Conservation (phyloP, 2,113 vertebrate species). For the Notothenia rossii region DNA sequence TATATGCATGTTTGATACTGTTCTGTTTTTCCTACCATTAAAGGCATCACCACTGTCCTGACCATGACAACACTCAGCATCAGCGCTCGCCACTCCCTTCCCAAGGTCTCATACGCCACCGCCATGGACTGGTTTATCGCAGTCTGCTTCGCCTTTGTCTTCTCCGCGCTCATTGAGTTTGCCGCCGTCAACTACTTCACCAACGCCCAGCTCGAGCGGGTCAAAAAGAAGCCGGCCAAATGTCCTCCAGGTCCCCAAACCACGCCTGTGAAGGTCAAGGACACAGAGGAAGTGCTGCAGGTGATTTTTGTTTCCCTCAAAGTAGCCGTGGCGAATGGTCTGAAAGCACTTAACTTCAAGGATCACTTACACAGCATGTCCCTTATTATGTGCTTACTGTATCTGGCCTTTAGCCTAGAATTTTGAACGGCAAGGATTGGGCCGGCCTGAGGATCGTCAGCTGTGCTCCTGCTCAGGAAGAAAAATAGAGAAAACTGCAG, state of each 20-base stretch:
- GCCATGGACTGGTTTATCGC: slow-evolving; percentile 99
- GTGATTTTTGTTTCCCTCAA: slow-evolving; percentile 79
- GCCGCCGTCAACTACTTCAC: slow-evolving; percentile 99
- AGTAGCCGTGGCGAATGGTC: slow-evolving; percentile 39
- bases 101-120: slow-evolving; percentile 98
- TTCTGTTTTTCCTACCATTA: slow-evolving; percentile 21
- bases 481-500: slow-evolving; percentile 9
- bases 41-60: slow-evolving; percentile 98
- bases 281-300: slow-evolving; percentile 85
- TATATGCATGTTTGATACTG: background rate
- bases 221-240: slow-evolving; percentile 91
- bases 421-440: slow-evolving; percentile 21
- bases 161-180: slow-evolving; percentile 98
- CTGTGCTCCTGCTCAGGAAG: slow-evolving; percentile 23
- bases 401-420: slow-evolving; percentile 41
- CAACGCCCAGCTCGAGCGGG: slow-evolving; percentile 90
- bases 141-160: slow-evolving; percentile 98
- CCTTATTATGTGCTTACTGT: slow-evolving; percentile 51
- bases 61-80: slow-evolving; percentile 99
- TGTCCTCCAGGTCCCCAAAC: slow-evolving; percentile 84
- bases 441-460: slow-evolving; percentile 41
- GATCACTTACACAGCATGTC: slow-evolving; percentile 55
- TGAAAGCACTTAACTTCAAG: slow-evolving; percentile 47
- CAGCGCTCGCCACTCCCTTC: slow-evolving; percentile 97
- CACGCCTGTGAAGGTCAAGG: slow-evolving; percentile 85